These are phyloP conservation scores for Xylota segnis DNA, from an alignment of 2,888 invertebrate genomes.

Conservation along the genomic window DNA sequence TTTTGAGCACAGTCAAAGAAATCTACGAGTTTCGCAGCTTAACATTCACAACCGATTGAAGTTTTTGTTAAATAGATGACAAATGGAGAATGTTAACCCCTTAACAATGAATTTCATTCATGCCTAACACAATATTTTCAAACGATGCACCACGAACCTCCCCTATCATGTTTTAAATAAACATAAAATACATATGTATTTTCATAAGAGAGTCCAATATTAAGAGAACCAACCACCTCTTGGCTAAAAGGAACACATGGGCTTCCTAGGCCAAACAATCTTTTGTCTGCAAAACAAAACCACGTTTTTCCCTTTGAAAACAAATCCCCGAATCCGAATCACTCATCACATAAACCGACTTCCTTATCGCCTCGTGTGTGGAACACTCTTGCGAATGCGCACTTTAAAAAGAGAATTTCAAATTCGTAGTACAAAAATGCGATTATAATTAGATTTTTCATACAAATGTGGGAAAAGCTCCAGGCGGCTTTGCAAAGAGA, in stretches of 20 bases:
- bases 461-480: slow-evolving; percentile 57
- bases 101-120: slow-evolving; percentile 28
- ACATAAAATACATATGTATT: neutral
- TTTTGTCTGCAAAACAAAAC: slow-evolving; percentile 58
- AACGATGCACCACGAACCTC: slow-evolving; percentile 48
- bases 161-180: slow-evolving; percentile 21
- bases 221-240: slow-evolving; percentile 44
- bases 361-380: slow-evolving; percentile 42
- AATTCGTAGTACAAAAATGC: slow-evolving; percentile 14
- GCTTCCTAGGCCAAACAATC: slow-evolving; percentile 44
- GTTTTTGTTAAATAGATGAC: neutral
- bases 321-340: slow-evolving; percentile 35
- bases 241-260: slow-evolving; percentile 27
- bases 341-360: slow-evolving; percentile 26
- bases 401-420: slow-evolving; percentile 40
- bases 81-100: slow-evolving; percentile 11
- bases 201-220: slow-evolving; percentile 17
- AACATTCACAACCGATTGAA: too few relatives aligned
- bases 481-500: slow-evolving; percentile 55
- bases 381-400: slow-evolving; percentile 65
- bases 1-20: too few relatives aligned
- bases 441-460: slow-evolving; percentile 64
- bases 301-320: slow-evolving; percentile 60
- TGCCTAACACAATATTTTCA: slow-evolving; percentile 30
- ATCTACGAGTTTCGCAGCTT: too few relatives aligned